A percentile compares a stretch with the other conserved stretches of the same genome.
Evolutionary conservation across 2,888 invertebrate species (phyloP).

Genomic region (Allygus modestus): DNA sequence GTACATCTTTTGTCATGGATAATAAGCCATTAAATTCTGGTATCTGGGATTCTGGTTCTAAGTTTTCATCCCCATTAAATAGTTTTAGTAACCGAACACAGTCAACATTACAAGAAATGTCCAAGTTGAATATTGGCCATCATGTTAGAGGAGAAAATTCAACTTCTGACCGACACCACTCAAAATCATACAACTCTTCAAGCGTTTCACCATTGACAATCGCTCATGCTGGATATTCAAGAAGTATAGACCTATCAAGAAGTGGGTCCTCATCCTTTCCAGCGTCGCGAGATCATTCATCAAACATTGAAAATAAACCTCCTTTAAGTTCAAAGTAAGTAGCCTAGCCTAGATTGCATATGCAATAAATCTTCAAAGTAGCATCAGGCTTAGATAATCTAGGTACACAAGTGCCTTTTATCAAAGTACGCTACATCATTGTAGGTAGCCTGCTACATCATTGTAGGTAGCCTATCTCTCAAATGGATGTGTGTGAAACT

Average conservation of each 20-base stretch:
- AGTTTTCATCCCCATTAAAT: neutral
- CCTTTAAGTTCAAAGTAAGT: constrained; percentile 24
- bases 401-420: too few species aligned
- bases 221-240: neutral
- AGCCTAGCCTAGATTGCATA: too few species aligned
- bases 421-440: too few species aligned
- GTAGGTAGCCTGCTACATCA: too few species aligned
- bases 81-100: neutral
- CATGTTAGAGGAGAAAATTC: neutral
- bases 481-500: too few species aligned
- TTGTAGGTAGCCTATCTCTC: too few species aligned
- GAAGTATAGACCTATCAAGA: neutral
- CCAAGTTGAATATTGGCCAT: neutral
- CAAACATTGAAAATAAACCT: constrained; percentile 22
- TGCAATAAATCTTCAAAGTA: too few species aligned
- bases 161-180: neutral
- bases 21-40: neutral
- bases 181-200: constrained; percentile 10
- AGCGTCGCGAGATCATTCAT: neutral
- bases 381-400: too few species aligned
- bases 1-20: neutral
- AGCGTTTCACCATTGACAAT: neutral
- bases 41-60: constrained; percentile 9
- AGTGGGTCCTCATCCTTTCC: neutral
- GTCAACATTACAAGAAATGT: constrained; percentile 10